Evolutionary conservation across 2,113 vertebrate species (phyloP).

Genomic region (Terrapene triunguis): DNA sequence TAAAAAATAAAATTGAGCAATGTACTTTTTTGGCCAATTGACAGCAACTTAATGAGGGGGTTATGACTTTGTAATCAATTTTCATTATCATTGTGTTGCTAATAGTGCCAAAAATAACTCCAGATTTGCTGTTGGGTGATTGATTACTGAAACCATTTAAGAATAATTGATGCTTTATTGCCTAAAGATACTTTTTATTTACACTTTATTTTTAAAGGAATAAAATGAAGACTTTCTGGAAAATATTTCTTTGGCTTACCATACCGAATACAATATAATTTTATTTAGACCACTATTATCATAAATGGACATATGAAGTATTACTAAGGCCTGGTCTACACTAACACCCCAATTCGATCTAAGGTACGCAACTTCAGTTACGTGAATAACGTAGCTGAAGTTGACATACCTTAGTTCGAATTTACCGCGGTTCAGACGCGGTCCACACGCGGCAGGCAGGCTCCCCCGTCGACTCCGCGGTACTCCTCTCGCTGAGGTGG

Average conservation of each 20-base stretch:
- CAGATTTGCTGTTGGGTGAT: slow-evolving; percentile 74
- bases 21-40: slow-evolving; percentile 63
- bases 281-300: not conserved
- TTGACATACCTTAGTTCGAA: too few relatives aligned
- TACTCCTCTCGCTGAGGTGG: too few relatives aligned
- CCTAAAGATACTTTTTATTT: slow-evolving; percentile 51
- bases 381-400: too few relatives aligned
- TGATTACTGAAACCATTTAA: slow-evolving; percentile 76
- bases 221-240: not conserved
- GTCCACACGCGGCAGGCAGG: too few relatives aligned
- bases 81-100: slow-evolving; percentile 80
- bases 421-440: too few relatives aligned
- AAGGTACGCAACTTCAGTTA: too few relatives aligned
- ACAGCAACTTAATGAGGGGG: slow-evolving; percentile 72
- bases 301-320: not conserved
- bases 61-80: slow-evolving; percentile 80
- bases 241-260: slow-evolving; percentile 1
- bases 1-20: slow-evolving; percentile 68
- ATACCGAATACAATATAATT: not conserved
- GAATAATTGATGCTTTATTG: slow-evolving; percentile 72
- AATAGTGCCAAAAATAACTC: slow-evolving; percentile 80
- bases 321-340: too few relatives aligned
- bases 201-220: slow-evolving; percentile 49
- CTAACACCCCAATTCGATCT: too few relatives aligned
- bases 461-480: too few relatives aligned